A percentile compares a stretch with the other conserved stretches of the same genome.
phyloP scores from a whole-genome alignment of 2,888 invertebrate genomes.

The Girardia tigrina region DNA sequence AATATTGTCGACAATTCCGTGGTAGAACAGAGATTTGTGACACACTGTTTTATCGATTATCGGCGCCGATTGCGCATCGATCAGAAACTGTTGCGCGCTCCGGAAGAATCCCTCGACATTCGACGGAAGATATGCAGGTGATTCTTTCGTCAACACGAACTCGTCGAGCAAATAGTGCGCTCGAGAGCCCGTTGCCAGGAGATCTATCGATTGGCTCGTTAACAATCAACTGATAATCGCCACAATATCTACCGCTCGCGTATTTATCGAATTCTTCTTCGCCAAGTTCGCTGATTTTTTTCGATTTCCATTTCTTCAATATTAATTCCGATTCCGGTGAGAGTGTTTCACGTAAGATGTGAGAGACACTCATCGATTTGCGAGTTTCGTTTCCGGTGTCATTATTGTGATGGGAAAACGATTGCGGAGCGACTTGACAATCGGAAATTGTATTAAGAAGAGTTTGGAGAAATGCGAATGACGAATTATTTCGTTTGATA shows the following conservation, averaged over 20 bases:
- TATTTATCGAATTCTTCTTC: background rate
- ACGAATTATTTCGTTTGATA: too few relatives aligned
- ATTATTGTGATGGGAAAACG: too few relatives aligned
- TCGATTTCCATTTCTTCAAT: conserved; percentile 11
- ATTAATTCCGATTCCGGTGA: background rate
- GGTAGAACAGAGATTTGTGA: background rate
- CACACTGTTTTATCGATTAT: background rate
- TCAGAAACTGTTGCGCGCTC: background rate
- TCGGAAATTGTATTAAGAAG: too few relatives aligned
- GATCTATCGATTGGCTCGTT: background rate
- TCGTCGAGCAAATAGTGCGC: background rate
- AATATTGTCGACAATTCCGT: conserved; percentile 11
- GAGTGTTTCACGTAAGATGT: background rate
- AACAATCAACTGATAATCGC: background rate
- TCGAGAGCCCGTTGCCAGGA: background rate
- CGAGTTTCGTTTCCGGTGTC: too few relatives aligned
- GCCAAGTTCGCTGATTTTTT: conserved; percentile 17
- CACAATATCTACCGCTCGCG: background rate
- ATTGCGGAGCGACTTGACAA: too few relatives aligned
- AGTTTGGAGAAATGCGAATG: too few relatives aligned
- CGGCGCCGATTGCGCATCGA: background rate
- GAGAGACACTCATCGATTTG: background rate
- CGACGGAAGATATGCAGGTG: background rate
- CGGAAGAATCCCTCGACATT: background rate
- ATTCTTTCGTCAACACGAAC: background rate